These are phyloP conservation scores for Phocoena sinus DNA, from an alignment of 2,113 vertebrate species.

Conservation along the genomic window DNA sequence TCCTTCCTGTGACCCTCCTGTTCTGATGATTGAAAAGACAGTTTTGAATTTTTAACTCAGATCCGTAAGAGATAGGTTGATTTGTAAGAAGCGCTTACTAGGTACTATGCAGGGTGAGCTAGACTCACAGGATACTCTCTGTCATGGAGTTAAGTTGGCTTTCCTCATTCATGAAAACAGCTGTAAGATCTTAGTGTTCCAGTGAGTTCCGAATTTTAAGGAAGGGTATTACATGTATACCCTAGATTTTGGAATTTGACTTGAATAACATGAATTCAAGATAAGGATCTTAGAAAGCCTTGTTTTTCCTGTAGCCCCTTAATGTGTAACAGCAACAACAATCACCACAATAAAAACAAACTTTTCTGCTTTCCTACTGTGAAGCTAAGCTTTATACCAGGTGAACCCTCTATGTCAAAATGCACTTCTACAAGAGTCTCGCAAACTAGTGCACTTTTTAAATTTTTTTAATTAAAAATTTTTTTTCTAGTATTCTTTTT, in stretches of 20 bases:
- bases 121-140: background rate
- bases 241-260: background rate
- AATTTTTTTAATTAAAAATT: too few relatives aligned
- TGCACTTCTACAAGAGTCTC: background rate
- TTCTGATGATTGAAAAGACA: background rate
- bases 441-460: background rate
- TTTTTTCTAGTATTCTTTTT: too few relatives aligned
- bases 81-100: background rate
- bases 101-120: background rate
- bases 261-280: background rate
- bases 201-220: background rate
- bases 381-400: background rate
- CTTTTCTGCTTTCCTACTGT: background rate
- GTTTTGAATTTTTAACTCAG: background rate
- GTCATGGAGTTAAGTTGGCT: background rate
- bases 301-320: background rate
- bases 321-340: background rate
- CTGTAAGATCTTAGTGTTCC: background rate
- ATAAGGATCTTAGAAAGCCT: background rate
- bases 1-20: background rate
- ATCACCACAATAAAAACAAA: background rate
- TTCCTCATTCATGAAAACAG: background rate
- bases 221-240: background rate
- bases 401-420: background rate
- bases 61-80: background rate